Percentiles rank a stretch among this genome's conserved stretches.
Evolutionary conservation across 2,797 vertebrate species (phyloP).

Genomic region (Melanotaenia nigrans): DNA sequence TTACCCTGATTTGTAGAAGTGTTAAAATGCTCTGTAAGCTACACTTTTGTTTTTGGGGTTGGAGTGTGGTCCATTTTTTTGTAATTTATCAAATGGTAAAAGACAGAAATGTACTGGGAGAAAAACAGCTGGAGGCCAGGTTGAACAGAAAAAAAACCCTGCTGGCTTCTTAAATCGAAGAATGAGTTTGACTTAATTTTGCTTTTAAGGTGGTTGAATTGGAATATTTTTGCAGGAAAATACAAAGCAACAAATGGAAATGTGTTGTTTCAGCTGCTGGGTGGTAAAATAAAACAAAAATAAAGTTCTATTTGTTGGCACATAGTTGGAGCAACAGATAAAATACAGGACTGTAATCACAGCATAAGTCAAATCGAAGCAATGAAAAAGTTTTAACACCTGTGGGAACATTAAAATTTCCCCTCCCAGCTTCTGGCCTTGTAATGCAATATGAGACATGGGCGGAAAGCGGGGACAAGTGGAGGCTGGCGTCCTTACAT

Average conservation of each 20-base stretch:
- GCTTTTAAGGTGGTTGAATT: slow-evolving; percentile 19
- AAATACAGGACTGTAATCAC: background rate
- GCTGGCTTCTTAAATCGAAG: slow-evolving; percentile 21
- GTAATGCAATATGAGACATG: slow-evolving; percentile 53
- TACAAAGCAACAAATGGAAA: slow-evolving; percentile 7
- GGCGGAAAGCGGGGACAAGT: slow-evolving; percentile 30
- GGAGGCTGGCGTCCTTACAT: slow-evolving; percentile 55
- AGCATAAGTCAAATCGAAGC: background rate
- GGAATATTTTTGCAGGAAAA: slow-evolving; percentile 18
- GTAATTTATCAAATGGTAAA: slow-evolving; percentile 1
- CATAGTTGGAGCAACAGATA: background rate
- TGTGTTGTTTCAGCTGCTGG: slow-evolving; percentile 7
- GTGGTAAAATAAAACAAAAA: background rate
- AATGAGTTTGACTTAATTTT: slow-evolving; percentile 38
- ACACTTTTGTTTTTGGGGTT: background rate
- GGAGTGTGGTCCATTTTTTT: background rate
- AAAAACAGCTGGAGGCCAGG: slow-evolving; percentile 6
- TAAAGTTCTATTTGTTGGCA: slow-evolving; percentile 4
- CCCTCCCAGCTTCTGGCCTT: slow-evolving; percentile 15
- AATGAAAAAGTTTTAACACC: slow-evolving; percentile 28
- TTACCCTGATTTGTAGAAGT: background rate
- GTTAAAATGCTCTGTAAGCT: background rate
- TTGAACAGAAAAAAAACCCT: slow-evolving; percentile 10
- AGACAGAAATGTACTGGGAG: background rate
- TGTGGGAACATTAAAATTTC: slow-evolving; percentile 50